Conservation (phyloP, 2,797 vertebrate species). For the Molothrus ater region DNA sequence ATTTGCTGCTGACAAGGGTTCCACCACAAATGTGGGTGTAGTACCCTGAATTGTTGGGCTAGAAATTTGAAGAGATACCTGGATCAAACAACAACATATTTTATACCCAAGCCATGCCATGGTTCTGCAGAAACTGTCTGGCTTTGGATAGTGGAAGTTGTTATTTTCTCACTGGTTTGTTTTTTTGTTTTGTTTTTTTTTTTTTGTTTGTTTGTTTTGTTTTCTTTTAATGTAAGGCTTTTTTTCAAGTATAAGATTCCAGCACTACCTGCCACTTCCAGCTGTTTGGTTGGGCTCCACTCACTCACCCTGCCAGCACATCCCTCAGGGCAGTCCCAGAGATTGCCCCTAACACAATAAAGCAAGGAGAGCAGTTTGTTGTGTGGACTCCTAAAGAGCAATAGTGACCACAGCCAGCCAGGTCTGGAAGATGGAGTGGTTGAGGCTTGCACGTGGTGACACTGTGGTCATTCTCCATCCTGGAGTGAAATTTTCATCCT, state of each 20-base stretch:
- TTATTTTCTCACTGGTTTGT: background rate
- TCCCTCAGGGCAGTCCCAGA: background rate
- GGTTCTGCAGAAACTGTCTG: background rate
- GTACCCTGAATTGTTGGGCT: accelerated
- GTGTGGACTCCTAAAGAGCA: background rate
- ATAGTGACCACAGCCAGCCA: background rate
- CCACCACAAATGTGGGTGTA: background rate
- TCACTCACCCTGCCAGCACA: background rate
- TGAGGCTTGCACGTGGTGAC: background rate
- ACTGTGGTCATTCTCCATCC: background rate
- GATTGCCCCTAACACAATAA: background rate
- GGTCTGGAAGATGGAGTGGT: background rate
- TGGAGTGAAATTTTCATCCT: background rate
- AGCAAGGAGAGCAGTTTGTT: background rate
- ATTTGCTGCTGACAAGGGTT: background rate
- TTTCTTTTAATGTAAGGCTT: background rate
- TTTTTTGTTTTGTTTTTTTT: too few relatives aligned
- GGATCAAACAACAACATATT: background rate
- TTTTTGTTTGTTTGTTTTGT: too few relatives aligned
- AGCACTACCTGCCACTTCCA: constrained; percentile 46
- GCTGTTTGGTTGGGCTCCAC: background rate
- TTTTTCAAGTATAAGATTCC: background rate
- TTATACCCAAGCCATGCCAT: background rate
- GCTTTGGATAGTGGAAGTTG: background rate
- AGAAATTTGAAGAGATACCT: background rate